Conservation (phyloP, 2,888 invertebrate species). For the Alentia gelatinosa region DNA sequence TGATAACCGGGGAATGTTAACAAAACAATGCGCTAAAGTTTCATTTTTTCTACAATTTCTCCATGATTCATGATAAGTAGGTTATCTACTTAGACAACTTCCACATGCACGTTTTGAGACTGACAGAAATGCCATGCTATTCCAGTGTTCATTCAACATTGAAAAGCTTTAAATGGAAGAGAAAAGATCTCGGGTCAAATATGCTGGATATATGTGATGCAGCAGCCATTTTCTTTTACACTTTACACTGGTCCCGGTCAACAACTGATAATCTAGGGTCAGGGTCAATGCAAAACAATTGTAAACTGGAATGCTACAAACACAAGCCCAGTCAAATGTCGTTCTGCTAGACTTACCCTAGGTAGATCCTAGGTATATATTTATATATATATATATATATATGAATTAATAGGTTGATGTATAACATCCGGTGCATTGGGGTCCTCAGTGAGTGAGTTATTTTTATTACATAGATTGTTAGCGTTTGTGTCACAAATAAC, state of each 20-base stretch:
- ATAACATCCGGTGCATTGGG: neutral
- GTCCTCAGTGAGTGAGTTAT: neutral
- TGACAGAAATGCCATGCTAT: neutral
- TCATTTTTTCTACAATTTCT: neutral
- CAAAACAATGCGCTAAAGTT: slow-evolving; percentile 10
- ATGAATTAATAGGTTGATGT: neutral
- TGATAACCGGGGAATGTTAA: slow-evolving; percentile 6
- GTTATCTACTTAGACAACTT: neutral
- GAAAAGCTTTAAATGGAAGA: neutral
- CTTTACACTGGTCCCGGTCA: slow-evolving; percentile 30
- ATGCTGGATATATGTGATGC: neutral
- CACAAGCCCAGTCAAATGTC: neutral
- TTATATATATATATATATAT: neutral
- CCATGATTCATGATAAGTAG: neutral
- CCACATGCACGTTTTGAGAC: neutral
- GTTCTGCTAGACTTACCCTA: neutral
- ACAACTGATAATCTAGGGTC: neutral
- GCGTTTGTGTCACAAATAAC: slow-evolving; percentile 2
- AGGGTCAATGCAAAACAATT: neutral
- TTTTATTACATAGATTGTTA: neutral
- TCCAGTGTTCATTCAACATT: neutral
- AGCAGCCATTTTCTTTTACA: slow-evolving; percentile 6
- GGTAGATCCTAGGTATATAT: neutral
- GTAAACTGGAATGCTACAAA: neutral
- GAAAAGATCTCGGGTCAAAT: neutral